Evolutionary conservation across 2,888 invertebrate genomes (phyloP).

Genomic region (Hemithea aestivaria): DNA sequence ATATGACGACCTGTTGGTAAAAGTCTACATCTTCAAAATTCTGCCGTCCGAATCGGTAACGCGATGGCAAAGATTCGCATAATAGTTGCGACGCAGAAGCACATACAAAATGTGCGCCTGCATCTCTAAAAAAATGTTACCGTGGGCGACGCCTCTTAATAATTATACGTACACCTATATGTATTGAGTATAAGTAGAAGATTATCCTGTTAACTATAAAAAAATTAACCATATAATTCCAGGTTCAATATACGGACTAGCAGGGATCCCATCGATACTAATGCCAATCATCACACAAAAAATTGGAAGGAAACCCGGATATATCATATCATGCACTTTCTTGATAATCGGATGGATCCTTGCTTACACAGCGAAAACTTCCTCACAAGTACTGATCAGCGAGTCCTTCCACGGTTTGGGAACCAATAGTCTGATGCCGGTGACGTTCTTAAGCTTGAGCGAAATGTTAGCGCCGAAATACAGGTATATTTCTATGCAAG

Average conservation of each 20-base stretch:
- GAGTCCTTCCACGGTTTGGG: constrained; percentile 5
- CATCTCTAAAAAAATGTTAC: too few relatives aligned
- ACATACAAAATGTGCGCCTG: too few relatives aligned
- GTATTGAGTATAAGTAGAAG: too few relatives aligned
- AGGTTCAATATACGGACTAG: constrained; percentile 5
- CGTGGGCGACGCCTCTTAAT: too few relatives aligned
- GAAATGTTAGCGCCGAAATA: constrained; percentile 7
- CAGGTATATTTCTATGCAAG: background rate
- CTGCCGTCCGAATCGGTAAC: too few relatives aligned
- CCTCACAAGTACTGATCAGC: background rate
- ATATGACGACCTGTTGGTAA: too few relatives aligned
- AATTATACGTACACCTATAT: too few relatives aligned
- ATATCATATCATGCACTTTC: constrained; percentile 1
- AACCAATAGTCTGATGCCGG: constrained; percentile 2
- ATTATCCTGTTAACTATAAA: too few relatives aligned
- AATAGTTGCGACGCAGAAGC: too few relatives aligned
- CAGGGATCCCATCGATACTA: constrained; percentile 4
- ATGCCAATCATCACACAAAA: constrained; percentile 3
- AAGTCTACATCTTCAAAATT: too few relatives aligned
- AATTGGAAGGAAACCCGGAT: constrained; percentile 4
- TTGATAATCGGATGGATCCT: constrained; percentile 1
- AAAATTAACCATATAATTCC: background rate
- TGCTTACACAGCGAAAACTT: background rate
- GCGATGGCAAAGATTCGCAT: too few relatives aligned
- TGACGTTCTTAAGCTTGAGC: background rate